Conservation (phyloP, 2,888 invertebrate genomes). For the Anthrax anthrax region DNA sequence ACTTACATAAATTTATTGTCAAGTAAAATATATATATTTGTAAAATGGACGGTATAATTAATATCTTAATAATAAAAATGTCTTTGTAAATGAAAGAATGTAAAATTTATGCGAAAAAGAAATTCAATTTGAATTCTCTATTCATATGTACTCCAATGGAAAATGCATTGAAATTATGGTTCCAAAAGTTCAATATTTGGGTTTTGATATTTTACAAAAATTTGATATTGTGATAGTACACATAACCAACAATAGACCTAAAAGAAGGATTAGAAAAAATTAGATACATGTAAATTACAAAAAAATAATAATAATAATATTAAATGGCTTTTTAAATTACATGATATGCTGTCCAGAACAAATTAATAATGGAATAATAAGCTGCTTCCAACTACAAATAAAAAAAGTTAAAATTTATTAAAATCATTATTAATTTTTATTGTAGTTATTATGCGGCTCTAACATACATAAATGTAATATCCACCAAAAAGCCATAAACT, state of each 20-base stretch:
- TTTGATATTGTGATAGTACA: conserved; percentile 71
- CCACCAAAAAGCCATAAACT: conserved; percentile 77
- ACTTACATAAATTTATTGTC: too few species aligned
- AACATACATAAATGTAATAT: conserved; percentile 83
- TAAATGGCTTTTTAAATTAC: conserved; percentile 46
- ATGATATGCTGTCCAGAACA: conserved; percentile 76
- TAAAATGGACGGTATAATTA: too few species aligned
- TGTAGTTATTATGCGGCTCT: too few species aligned
- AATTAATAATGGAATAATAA: conserved; percentile 58
- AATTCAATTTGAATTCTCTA: too few species aligned
- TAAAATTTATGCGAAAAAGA: too few species aligned
- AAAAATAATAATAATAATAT: background rate
- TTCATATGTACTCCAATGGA: too few species aligned
- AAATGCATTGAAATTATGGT: conserved; percentile 28
- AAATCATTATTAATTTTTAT: background rate
- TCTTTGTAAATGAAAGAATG: too few species aligned
- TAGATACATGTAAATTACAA: conserved; percentile 1
- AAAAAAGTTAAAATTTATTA: conserved; percentile 6
- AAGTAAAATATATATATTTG: too few species aligned
- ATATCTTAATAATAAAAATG: conserved; percentile 10
- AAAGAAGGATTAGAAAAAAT: conserved; percentile 25
- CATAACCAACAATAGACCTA: conserved; percentile 79
- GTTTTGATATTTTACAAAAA: conserved; percentile 65
- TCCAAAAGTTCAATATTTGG: conserved; percentile 68
- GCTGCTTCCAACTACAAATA: conserved; percentile 60